Percentiles rank a stretch among this genome's conserved stretches.
Conservation (phyloP, 2,797 vertebrate species). For the Danionella dracula region DNA sequence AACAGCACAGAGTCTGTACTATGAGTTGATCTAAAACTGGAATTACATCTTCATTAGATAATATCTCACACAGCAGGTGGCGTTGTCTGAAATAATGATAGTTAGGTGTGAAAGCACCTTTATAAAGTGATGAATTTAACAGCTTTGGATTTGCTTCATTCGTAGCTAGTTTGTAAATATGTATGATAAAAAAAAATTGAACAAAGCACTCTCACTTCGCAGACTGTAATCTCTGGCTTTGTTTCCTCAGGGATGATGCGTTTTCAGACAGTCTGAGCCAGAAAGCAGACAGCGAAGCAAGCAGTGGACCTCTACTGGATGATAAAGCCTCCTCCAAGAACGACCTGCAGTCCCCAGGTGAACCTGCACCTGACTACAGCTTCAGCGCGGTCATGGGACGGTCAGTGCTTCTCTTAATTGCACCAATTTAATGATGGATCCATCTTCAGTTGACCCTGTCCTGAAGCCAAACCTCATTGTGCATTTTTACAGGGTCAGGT, state of each 20-base stretch:
- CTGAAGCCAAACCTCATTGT: not conserved
- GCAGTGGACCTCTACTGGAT: constrained; percentile 90
- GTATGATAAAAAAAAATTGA: too few relatives aligned
- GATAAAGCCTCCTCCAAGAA: constrained; percentile 95
- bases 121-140: too few relatives aligned
- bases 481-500: constrained; percentile 74
- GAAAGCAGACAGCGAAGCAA: constrained; percentile 95
- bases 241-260: constrained; percentile 81
- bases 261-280: constrained; percentile 97
- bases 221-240: not conserved
- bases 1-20: too few relatives aligned
- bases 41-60: too few relatives aligned
- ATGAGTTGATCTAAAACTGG: too few relatives aligned
- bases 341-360: constrained; percentile 86
- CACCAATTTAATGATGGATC: too few relatives aligned
- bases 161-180: too few relatives aligned
- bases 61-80: too few relatives aligned
- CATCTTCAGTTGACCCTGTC: not conserved
- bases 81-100: too few relatives aligned
- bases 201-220: too few relatives aligned
- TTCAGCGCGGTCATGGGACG: constrained; percentile 89
- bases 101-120: too few relatives aligned
- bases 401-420: constrained; percentile 56
- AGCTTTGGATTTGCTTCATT: too few relatives aligned
- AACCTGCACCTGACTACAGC: constrained; percentile 84